Evolutionary conservation across 1,140 invertebrate species (phyloP), one percentile per base, ranked within the genome.

Genomic region (Diploscapter pachys): DNA sequence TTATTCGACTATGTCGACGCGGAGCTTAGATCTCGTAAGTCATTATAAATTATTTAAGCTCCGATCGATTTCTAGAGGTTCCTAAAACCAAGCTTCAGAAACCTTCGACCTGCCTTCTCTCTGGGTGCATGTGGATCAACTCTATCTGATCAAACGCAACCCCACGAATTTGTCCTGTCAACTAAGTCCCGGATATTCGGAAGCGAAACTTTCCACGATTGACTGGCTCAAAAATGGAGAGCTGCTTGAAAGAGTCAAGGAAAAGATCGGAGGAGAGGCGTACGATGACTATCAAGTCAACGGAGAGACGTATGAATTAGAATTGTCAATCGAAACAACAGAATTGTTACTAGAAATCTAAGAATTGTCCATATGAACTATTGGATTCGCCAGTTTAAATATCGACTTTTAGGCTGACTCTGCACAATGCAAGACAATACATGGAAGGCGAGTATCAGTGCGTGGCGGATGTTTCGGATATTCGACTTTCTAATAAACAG

Each of bases 371-470:
- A 31, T 31, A 31, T 31, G 31, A 31, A 31, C 31, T 31, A 31
- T 31, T 31, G 31, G 31, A 31, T 31, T 69, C 31, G 67, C 63
- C 2, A 73, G 4, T 4, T 51, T 3, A 53, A 51, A 11, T 11
- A 50, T 53, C 62, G 59, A 5, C 50, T 56, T 71, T 57, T 65
- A 67, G 75, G 59, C 63, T 72, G 65, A 72, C 51, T 2, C 55
- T 71, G 5, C 9, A 51, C 56, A 65, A 59, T 56, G 31, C 61
- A 8, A n/a, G 54, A 13, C 62, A 63, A 4, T 51, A 55, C 31
- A 72, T 48, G 6, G 75, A 76, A 13, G 75, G 75, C 49, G 75
- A 76, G 64, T 76, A 72, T 55, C 75, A 76, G 55, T 76, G 75
- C 53, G 55, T 71, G 49, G 62, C 61, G 5, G 50, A 67, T 51